phyloP scores from a whole-genome alignment of 2,113 vertebrate species.

The Sinocyclocheilus rhinocerous region DNA sequence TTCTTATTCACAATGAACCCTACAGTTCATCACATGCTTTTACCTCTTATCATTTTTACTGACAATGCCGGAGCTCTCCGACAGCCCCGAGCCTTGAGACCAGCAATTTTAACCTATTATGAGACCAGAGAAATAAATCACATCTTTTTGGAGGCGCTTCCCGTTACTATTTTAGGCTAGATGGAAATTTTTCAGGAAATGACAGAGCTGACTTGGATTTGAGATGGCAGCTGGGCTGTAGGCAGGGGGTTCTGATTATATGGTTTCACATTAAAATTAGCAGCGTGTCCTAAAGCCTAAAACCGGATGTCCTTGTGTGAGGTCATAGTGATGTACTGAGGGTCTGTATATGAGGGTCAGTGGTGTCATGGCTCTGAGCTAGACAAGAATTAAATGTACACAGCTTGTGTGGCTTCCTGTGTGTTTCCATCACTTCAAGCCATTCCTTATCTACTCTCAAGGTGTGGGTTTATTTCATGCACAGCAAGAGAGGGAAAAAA shows the following conservation, averaged over 20 bases:
- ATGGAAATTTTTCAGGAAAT: neutral
- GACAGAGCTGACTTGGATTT: slow-evolving; percentile 31
- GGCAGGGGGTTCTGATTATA: slow-evolving; percentile 12
- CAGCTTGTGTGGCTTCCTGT: neutral
- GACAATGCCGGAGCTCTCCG: neutral
- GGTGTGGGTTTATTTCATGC: slow-evolving; percentile 7
- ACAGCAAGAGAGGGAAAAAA: neutral
- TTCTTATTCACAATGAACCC: slow-evolving; percentile 9
- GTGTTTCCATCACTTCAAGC: slow-evolving; percentile 8
- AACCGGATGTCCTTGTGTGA: neutral
- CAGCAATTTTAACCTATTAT: slow-evolving; percentile 27
- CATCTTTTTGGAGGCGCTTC: slow-evolving; percentile 13
- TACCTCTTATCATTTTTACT: slow-evolving; percentile 6
- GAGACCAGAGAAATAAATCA: slow-evolving; percentile 10
- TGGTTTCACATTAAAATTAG: slow-evolving; percentile 29
- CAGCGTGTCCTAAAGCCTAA: slow-evolving; percentile 6
- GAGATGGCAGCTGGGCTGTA: slow-evolving; percentile 17
- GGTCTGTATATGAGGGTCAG: neutral
- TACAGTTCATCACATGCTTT: slow-evolving; percentile 4
- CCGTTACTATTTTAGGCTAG: slow-evolving; percentile 6
- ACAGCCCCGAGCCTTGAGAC: neutral
- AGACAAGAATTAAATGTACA: slow-evolving; percentile 2
- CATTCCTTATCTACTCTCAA: neutral
- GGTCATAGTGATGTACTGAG: slow-evolving; percentile 18
- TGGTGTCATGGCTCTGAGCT: neutral